Evolutionary conservation across 2,113 vertebrate genomes (phyloP).

Genomic region (Odontesthes bonariensis): DNA sequence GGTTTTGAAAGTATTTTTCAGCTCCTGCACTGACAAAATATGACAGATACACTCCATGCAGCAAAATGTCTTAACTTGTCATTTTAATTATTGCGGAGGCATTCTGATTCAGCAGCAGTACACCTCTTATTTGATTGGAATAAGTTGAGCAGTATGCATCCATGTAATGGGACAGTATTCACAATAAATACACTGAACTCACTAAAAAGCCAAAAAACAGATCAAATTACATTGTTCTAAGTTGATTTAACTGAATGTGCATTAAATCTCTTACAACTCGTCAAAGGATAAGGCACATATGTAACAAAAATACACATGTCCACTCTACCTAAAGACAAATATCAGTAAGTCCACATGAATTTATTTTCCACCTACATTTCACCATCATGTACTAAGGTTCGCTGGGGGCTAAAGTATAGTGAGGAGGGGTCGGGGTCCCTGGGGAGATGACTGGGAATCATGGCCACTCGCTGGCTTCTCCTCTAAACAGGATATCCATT

Average conservation of each 20-base stretch:
- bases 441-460: slow-evolving; percentile 15
- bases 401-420: slow-evolving; percentile 17
- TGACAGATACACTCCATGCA: not conserved
- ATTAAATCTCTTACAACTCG: slow-evolving; percentile 42
- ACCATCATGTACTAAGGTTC: slow-evolving; percentile 25
- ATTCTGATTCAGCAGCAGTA: not conserved
- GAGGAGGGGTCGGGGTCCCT: not conserved
- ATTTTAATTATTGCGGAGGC: slow-evolving; percentile 14
- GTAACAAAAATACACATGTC: slow-evolving; percentile 60
- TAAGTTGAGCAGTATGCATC: not conserved
- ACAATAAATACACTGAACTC: slow-evolving; percentile 20
- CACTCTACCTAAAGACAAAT: slow-evolving; percentile 51
- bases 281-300: slow-evolving; percentile 67
- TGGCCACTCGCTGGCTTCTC: slow-evolving; percentile 21
- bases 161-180: slow-evolving; percentile 10
- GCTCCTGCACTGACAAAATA: slow-evolving; percentile 1
- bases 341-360: slow-evolving; percentile 24
- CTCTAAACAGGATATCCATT: slow-evolving; percentile 32
- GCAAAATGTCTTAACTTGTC: not conserved
- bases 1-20: too few species aligned
- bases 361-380: slow-evolving; percentile 3
- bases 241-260: slow-evolving; percentile 50
- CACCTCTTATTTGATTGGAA: slow-evolving; percentile 3
- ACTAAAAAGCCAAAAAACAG: not conserved
- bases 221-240: slow-evolving; percentile 61